Evolutionary conservation across 2,888 invertebrate genomes (phyloP), one percentile per base, ranked within the genome.

Genomic region (Ochropacha duplaris): DNA sequence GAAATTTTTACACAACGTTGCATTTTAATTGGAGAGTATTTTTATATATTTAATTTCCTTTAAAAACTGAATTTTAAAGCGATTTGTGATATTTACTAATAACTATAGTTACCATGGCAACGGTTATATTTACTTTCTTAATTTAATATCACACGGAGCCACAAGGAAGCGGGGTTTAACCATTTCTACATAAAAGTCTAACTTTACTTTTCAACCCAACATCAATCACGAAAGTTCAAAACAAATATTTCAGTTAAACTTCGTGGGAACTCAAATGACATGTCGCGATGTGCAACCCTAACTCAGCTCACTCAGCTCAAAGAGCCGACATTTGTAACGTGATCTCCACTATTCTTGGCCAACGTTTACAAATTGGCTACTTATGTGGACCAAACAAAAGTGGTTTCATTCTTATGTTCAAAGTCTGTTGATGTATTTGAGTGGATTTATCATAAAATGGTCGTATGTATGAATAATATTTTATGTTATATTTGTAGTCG

Each of bases 331-430:
- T 54, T 54, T 54, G 54, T 54, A 39, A 36, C 24, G 54, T 22
- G 54, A 54, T 54, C 54, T 44, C 54, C 11, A 9, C n/a, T n/a
- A 59, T 60, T 63, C 65, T 62, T 62, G 44, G 26, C 22, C 44
- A 19, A 55, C 39, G 49, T 22, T 28, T 68, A 79, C 74, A 78
- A 79, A 79, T 78, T 57, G 68, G 54, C 64, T 72, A 67, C 68
- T 78, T 72, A 72, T 66, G 60, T 69, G 66, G 19, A 19, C 44
- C 44, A 44, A 57, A 65, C 70, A 68, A 68, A 70, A 64, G 66
- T 56, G n/a, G n/a, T 39, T 39, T 16, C 39, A 44, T 44, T 44
- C 19, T 44, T 44, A 44, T 9, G 19, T 44, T 44, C 9, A 16
- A 44, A 44, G 14, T 44, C 16, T 19, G 16, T 16, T 0, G 44